A percentile compares a stretch with the other conserved stretches of the same genome.
These are phyloP conservation scores for Daktulosphaira vitifoliae DNA, from an alignment of 1,140 invertebrate genomes.

Conservation along the genomic window DNA sequence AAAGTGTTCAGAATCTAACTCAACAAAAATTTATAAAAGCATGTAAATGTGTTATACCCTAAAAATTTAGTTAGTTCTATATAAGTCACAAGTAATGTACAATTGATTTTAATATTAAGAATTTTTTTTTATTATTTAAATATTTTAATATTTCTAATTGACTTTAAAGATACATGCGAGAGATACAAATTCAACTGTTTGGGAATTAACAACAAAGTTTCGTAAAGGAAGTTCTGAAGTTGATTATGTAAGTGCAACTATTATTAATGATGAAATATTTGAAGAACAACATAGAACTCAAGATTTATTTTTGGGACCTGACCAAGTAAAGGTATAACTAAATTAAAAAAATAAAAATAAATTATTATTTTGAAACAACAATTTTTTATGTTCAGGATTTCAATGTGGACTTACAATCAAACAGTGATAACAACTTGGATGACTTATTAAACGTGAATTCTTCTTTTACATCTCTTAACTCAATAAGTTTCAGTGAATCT, in stretches of 20 bases:
- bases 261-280: conserved; percentile 5
- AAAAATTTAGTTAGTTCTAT: too few relatives aligned
- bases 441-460: conserved; percentile 18
- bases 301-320: conserved; percentile 8
- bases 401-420: not conserved
- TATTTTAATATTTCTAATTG: too few relatives aligned
- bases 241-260: conserved; percentile 11
- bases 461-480: conserved; percentile 16
- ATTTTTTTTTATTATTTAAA: too few relatives aligned
- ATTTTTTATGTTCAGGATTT: conserved; percentile 12
- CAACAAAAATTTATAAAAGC: too few relatives aligned
- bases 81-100: too few relatives aligned
- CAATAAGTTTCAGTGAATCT: conserved; percentile 21
- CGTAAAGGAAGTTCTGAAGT: conserved; percentile 12
- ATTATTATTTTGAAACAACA: not conserved
- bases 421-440: conserved; percentile 22
- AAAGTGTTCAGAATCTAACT: too few relatives aligned
- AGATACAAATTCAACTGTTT: conserved; percentile 17
- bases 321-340: conserved; percentile 9
- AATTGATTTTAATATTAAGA: too few relatives aligned
- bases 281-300: not conserved
- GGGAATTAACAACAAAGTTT: conserved; percentile 23
- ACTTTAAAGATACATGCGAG: conserved; percentile 21
- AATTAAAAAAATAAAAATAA: not conserved
- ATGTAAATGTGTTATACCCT: too few relatives aligned